A percentile compares a stretch with the other conserved stretches of the same genome.
phyloP scores from a whole-genome alignment of 37 sponge, comb jelly and placozoan species.

The Axinella damicornis region DNA sequence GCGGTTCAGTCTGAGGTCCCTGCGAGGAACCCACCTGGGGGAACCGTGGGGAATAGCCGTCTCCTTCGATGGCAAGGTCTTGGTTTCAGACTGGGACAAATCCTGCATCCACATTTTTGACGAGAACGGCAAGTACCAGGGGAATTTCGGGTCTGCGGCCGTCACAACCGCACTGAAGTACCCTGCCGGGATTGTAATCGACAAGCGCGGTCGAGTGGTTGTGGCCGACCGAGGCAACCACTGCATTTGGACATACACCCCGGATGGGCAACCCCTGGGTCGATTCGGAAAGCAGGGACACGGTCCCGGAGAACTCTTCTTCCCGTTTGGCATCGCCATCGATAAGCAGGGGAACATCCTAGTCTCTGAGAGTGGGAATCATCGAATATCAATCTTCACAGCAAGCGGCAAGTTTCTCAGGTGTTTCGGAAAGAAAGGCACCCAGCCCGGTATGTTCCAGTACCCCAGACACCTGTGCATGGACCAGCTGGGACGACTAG shows the following conservation, averaged over 20 bases:
- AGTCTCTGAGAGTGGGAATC: constrained; percentile 53
- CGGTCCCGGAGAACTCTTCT: constrained; percentile 31
- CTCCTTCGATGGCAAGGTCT: constrained; percentile 4
- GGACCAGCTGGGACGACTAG: constrained; percentile 8
- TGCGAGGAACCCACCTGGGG: constrained; percentile 11
- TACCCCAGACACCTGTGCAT: constrained; percentile 45
- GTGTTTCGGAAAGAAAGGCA: constrained; percentile 54
- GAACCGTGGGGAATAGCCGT: constrained; percentile 38
- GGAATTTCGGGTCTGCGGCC: constrained; percentile 3
- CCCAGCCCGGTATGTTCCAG: constrained; percentile 45
- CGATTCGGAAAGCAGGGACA: constrained; percentile 29
- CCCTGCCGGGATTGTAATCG: constrained; percentile 52
- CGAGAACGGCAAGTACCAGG: constrained; percentile 18
- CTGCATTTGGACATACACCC: constrained; percentile 32
- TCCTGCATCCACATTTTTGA: constrained; percentile 40
- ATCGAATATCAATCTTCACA: constrained; percentile 52
- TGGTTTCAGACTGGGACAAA: constrained; percentile 42
- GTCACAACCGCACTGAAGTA: constrained; percentile 1
- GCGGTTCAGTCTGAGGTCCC: constrained; percentile 14
- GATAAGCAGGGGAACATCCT: constrained; percentile 42
- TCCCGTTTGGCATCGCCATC: constrained; percentile 48
- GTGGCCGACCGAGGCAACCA: constrained; percentile 48
- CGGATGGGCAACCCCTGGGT: constrained; percentile 1
- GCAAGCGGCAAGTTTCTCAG: constrained; percentile 25
- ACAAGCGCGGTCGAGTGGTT: constrained; percentile 14